A percentile compares a stretch with the other conserved stretches of the same genome.
These are phyloP conservation scores for Trachelipus rathkii DNA, from an alignment of 1,140 invertebrate species.

Conservation along the genomic window DNA sequence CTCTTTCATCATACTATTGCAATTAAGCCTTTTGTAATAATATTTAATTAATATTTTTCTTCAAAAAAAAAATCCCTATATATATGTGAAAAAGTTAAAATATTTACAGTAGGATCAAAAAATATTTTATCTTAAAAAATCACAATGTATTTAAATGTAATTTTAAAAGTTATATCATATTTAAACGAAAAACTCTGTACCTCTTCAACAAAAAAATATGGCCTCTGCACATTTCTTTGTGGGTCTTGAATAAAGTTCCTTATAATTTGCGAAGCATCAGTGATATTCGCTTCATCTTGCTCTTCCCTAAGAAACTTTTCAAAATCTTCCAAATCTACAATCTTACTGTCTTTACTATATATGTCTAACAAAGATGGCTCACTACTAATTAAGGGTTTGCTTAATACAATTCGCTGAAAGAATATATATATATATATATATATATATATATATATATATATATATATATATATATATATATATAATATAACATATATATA, in stretches of 20 bases:
- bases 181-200: slow-evolving; percentile 3
- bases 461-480: slow-evolving; percentile 22
- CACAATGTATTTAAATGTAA: too few relatives aligned
- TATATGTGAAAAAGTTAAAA: too few relatives aligned
- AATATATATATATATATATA: slow-evolving; percentile 23
- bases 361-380: background rate
- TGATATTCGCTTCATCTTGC: slow-evolving; percentile 28
- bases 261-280: slow-evolving; percentile 33
- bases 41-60: too few relatives aligned
- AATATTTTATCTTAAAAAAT: too few relatives aligned
- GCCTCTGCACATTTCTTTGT: background rate
- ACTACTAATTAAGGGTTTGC: background rate
- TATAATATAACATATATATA: too few relatives aligned
- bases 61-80: too few relatives aligned
- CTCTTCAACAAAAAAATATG: background rate
- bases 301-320: background rate
- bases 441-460: slow-evolving; percentile 23
- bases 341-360: background rate
- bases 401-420: background rate
- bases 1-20: too few relatives aligned
- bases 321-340: background rate
- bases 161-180: background rate
- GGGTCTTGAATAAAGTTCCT: slow-evolving; percentile 44
- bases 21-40: too few relatives aligned
- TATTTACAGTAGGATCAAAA: too few relatives aligned